Base-by-base conservation (phyloP, 1,140 invertebrate species). In the Stenopsyche tienmushanensis region DNA sequence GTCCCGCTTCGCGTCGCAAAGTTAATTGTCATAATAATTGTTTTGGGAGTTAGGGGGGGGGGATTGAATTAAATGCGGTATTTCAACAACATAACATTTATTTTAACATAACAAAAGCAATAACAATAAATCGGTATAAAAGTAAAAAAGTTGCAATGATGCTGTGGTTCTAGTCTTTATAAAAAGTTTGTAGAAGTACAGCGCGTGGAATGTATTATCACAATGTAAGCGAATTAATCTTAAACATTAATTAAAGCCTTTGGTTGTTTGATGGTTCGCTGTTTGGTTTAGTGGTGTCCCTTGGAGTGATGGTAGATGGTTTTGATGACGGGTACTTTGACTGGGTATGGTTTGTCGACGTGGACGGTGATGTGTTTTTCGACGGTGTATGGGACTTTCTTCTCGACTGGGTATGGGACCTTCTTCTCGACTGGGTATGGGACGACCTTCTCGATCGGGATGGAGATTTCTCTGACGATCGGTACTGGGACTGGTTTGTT, bases 291-390 rank as follows among this genome's bases (percentile, higher is more conserved):
- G 39, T 58, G 42, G 10, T 81, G 77, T 60, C 77, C 78, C 68
- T 84, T 86, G 50, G 82, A 78, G 21, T 83, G 82, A 66, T 88
- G 85, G 64, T 84, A 83, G 45, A 90, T 81, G 10, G 87, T 86
- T 72, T 90, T 90, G 69, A 88, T 88, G 20, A 89, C 83, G 1
- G 89, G 88, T 63, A 90, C 84, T 71, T 90, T 88, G 47, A 90
- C 85, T 17, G 88, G 88, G 52, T 88, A 84, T 0, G 88, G 88
- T 68, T 88, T 89, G 53, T 88, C 86, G n/a, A 90, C 84, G 0
- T 84, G 86, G 1, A 90, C 85, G 3, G 86, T 84, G 23, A 90
- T 78, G 71, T 89, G 86, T 62, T 90, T 90, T 52, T 90, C 81
- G 0, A 90, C 84, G 34, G 83, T 82, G 53, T 88, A 87, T 1